These are phyloP conservation scores for Ellobius talpinus DNA, from an alignment of 2,113 vertebrate genomes.

Conservation along the genomic window DNA sequence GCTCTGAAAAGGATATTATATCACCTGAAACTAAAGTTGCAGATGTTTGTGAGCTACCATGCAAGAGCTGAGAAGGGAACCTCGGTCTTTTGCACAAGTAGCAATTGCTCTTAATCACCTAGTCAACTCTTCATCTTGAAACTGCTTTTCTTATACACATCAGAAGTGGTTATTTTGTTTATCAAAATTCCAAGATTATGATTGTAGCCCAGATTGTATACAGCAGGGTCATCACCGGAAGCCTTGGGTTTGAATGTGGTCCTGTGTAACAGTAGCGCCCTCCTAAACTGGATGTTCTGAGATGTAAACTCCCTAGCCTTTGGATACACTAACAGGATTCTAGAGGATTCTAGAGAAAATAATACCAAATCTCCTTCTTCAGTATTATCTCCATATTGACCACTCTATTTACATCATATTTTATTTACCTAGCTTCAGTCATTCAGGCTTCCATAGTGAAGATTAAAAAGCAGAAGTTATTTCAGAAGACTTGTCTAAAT, in stretches of 20 bases:
- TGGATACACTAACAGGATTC: not conserved
- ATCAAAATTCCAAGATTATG: not conserved
- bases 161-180: not conserved
- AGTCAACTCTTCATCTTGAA: not conserved
- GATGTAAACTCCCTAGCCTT: not conserved
- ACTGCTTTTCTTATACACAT: not conserved
- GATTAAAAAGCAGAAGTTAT: not conserved
- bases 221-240: not conserved
- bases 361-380: not conserved
- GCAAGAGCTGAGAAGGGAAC: not conserved
- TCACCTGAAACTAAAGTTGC: not conserved
- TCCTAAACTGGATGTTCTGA: not conserved
- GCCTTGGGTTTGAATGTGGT: not conserved
- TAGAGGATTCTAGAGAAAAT: not conserved
- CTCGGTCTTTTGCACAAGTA: not conserved
- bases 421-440: not conserved
- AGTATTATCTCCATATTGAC: not conserved
- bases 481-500: not conserved
- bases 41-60: not conserved
- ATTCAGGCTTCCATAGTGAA: not conserved
- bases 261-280: not conserved
- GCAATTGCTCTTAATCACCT: not conserved
- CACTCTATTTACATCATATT: not conserved
- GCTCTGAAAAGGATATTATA: not conserved
- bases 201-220: not conserved